phyloP scores from a whole-genome alignment of 2,888 invertebrate species.

The Troides helena region DNA sequence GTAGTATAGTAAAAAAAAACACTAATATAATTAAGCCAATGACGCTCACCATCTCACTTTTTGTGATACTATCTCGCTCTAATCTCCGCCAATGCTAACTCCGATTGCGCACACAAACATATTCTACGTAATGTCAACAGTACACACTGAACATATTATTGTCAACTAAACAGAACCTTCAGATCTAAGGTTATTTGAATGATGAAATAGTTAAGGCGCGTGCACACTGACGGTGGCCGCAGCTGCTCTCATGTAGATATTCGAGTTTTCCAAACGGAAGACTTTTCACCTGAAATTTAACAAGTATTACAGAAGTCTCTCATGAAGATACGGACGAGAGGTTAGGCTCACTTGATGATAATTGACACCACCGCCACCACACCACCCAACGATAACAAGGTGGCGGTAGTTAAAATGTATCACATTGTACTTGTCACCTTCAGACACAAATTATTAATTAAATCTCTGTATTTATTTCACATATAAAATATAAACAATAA shows the following conservation, averaged over 20 bases:
- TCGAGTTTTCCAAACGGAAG: conserved; percentile 76
- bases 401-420: too few species aligned
- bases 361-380: too few species aligned
- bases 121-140: neutral
- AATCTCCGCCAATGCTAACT: conserved; percentile 20
- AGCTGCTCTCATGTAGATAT: conserved; percentile 73
- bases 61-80: neutral
- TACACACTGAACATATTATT: conserved; percentile 30
- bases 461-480: neutral
- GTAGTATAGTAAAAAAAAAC: neutral
- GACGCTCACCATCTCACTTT: neutral
- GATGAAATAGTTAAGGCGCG: conserved; percentile 50
- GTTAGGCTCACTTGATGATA: too few species aligned
- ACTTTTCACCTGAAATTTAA: conserved; percentile 67
- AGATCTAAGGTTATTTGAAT: conserved; percentile 63
- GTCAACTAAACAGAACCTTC: conserved; percentile 58
- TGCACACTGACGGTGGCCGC: conserved; percentile 40
- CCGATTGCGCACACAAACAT: conserved; percentile 8
- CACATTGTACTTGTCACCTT: too few species aligned
- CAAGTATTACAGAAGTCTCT: neutral
- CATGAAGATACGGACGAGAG: too few species aligned
- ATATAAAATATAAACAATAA: too few species aligned
- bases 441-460: too few species aligned
- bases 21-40: neutral
- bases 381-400: too few species aligned